Evolutionary conservation across 2,113 vertebrate species (phyloP), one percentile per base, ranked within the genome.

Genomic region (Coptodon bakossiorum): DNA sequence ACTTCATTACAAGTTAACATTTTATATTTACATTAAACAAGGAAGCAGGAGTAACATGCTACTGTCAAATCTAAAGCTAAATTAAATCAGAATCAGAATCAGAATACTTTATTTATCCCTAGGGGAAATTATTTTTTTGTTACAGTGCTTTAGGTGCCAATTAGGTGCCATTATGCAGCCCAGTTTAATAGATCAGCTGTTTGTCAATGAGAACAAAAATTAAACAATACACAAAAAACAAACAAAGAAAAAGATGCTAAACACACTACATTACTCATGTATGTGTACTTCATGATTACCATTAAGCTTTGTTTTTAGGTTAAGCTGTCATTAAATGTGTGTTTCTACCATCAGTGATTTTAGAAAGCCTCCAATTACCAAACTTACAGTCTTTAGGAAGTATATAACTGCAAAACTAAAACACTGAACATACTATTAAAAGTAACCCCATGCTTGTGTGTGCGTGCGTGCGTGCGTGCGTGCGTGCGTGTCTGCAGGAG

Each of bases 291-390:
- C 24, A 59, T 59, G 4, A 29, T 59, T 59, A 29, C 24, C 56
- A 59, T 59, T 59, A 59, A 9, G 56, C 24, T 59, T 59, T 59
- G 13, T 29, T 29, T 57, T 59, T 59, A 59, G 56, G 56, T 59
- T 29, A 29, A 29, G 56, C 0, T 16, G 4, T 5, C 56, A 16
- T 59, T 59, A 5, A 59, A 29, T 59, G 4, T 59, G 6, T 24
- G n/a, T 7, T 54, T 54, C 53, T 0, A 54, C n/a, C 0, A 24
- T 54, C n/a, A 1, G 0, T 54, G 53, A 54, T 24, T 1, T 56
- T 56, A 7, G 53, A 24, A 56, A 56, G 22, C 3, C 53, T 13
- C 6, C 53, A 56, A 0, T 56, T 3, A 2, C 53, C 53, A 56
- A 24, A 56, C n/a, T 13, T 56, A 0, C 11, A 56, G 10, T 56